Conservation (phyloP, 2,888 invertebrate species). For the Ctena decussata region DNA sequence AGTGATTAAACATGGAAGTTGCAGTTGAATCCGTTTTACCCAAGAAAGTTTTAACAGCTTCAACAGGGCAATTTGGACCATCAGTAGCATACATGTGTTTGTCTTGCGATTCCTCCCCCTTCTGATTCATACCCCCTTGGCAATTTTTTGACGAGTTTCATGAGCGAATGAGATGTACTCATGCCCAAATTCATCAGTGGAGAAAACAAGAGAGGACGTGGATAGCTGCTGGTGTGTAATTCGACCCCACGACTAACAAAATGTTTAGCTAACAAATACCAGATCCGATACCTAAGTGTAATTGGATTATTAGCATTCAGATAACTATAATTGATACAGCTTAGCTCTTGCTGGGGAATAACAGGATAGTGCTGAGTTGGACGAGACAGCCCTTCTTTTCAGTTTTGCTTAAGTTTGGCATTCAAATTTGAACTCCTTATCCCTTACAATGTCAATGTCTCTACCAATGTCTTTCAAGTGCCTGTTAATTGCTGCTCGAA, state of each 20-base stretch:
- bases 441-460: slow-evolving; percentile 22
- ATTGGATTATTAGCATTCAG: neutral
- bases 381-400: neutral
- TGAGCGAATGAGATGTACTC: neutral
- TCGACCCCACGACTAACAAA: no score
- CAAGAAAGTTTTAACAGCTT: no score
- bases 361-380: slow-evolving; percentile 11
- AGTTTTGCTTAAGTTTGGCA: slow-evolving; percentile 14
- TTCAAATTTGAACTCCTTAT: slow-evolving; percentile 3
- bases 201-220: no score
- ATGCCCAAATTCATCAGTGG: no score
- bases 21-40: neutral
- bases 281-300: neutral
- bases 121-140: neutral
- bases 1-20: neutral
- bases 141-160: no score
- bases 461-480: neutral
- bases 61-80: neutral
- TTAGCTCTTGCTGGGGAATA: neutral
- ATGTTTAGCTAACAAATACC: slow-evolving; percentile 20
- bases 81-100: no score
- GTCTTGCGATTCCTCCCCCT: neutral
- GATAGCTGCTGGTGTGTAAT: no score
- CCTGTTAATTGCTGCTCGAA: slow-evolving; percentile 25
- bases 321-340: no score